Evolutionary conservation across 2,888 invertebrate genomes (phyloP), one percentile per base, ranked within the genome.

Genomic region (Temnothorax unifasciatus): DNA sequence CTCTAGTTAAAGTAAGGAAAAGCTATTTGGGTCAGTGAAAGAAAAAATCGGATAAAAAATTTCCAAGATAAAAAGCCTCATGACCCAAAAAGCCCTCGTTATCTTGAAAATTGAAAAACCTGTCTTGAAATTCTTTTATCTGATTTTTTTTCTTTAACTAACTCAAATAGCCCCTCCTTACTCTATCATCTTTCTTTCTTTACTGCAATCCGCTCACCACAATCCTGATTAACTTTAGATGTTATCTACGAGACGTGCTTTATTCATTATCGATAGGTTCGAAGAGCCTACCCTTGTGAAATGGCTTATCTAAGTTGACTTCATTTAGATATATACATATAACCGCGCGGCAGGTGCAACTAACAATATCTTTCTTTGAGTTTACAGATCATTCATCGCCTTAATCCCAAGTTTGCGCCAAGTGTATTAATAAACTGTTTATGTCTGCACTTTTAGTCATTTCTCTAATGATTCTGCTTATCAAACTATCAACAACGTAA

Each of bases 331-430:
- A 29, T 29, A 29, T 29, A 29, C 29, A 29, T 29, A 29, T 29
- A 18, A 0, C 15, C 29, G 25, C 29, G 29, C 15, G 61, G 61
- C 88, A 88, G 85, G 88, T 88, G 85, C 73, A 25, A n/a, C 68
- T 21, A 44, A 82, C 73, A 64, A 87, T 86, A 85, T 85, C 52
- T 76, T 21, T 73, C 47, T 41, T 57, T 57, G 66, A 82, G 82
- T 74, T 64, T 85, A 83, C 52, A 15, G 41, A 50, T 34, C 68
- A 64, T 75, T 68, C 73, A 68, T 84, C 82, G 71, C 4, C 54
- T 50, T 38, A 34, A 41, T 61, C 52, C 57, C 61, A 82, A 54
- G 79, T 84, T 79, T 66, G 69, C 41, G 21, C 57, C 47, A 50
- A 79, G 18, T 47, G 34, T 18, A 59, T 86, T 88, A 73, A 59